A percentile compares a stretch with the other conserved stretches of the same genome.
Conservation (phyloP, 2,797 vertebrate species). For the Parauchenoglanis ngamensis region DNA sequence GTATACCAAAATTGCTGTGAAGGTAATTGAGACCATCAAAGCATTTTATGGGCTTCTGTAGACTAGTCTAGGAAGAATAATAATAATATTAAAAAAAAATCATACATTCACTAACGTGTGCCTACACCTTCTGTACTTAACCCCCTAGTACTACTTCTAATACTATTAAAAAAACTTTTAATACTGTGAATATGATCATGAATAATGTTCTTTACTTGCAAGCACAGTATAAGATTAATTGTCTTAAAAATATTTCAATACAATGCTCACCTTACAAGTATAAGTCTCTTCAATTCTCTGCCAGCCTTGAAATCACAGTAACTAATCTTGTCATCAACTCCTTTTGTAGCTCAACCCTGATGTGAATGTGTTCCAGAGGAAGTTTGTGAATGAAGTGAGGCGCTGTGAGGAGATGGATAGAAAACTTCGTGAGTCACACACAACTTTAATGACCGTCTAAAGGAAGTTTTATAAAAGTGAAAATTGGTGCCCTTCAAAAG, state of each 20-base stretch:
- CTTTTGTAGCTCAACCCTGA: conserved; percentile 88
- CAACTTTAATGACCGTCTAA: not conserved
- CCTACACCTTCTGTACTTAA: not conserved
- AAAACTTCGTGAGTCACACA: conserved; percentile 86
- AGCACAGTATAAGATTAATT: not conserved
- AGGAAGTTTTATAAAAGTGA: not conserved
- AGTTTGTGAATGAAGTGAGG: conserved; percentile 98
- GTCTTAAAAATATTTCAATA: not conserved
- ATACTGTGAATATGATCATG: not conserved
- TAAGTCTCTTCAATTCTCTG: not conserved
- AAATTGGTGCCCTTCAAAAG: not conserved
- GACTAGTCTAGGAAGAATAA: not conserved
- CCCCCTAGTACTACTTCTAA: not conserved
- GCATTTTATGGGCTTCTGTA: not conserved
- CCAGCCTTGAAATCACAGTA: not conserved
- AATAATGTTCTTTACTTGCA: not conserved
- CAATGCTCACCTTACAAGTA: not conserved
- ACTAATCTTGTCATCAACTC: not conserved
- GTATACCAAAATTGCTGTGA: not conserved
- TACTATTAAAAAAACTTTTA: not conserved
- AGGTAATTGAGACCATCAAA: not conserved
- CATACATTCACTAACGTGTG: not conserved
- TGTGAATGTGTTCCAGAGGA: conserved; percentile 96
- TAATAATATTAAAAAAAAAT: not conserved
- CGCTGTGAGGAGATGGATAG: conserved; percentile 98